Evolutionary conservation across 1,140 invertebrate species (phyloP).

Genomic region (Manduca sexta): DNA sequence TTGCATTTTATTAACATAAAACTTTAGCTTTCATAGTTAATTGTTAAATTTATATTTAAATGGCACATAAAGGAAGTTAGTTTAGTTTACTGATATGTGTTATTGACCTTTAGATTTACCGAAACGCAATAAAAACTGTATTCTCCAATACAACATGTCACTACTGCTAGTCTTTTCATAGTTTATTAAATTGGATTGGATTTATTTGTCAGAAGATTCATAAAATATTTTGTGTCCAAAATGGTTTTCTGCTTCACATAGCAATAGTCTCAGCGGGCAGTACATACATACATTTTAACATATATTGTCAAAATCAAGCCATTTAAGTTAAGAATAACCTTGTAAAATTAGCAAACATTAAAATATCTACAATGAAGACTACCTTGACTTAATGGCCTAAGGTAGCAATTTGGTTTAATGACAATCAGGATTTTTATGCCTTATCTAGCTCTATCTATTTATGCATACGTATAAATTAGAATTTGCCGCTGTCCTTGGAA

Average conservation of each 20-base stretch:
- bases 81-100: slow-evolving; percentile 20
- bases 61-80: slow-evolving; percentile 26
- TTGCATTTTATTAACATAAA: slow-evolving; percentile 70
- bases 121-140: slow-evolving; percentile 12
- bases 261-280: too few relatives aligned
- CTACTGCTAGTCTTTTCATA: too few relatives aligned
- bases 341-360: slow-evolving; percentile 55
- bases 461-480: slow-evolving; percentile 7
- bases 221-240: too few relatives aligned
- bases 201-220: too few relatives aligned
- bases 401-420: slow-evolving; percentile 31
- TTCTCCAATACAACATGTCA: not conserved
- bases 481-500: slow-evolving; percentile 16
- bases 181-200: too few relatives aligned
- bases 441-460: slow-evolving; percentile 17
- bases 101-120: slow-evolving; percentile 32
- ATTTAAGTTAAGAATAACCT: slow-evolving; percentile 29
- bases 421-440: slow-evolving; percentile 19
- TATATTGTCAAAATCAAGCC: slow-evolving; percentile 9
- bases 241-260: not conserved
- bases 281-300: not conserved
- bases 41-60: slow-evolving; percentile 28
- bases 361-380: slow-evolving; percentile 49
- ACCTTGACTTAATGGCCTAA: slow-evolving; percentile 47
- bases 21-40: slow-evolving; percentile 45